Base-by-base conservation (phyloP, 1,140 invertebrate genomes). In the Drosophila pruinosa region DNA sequence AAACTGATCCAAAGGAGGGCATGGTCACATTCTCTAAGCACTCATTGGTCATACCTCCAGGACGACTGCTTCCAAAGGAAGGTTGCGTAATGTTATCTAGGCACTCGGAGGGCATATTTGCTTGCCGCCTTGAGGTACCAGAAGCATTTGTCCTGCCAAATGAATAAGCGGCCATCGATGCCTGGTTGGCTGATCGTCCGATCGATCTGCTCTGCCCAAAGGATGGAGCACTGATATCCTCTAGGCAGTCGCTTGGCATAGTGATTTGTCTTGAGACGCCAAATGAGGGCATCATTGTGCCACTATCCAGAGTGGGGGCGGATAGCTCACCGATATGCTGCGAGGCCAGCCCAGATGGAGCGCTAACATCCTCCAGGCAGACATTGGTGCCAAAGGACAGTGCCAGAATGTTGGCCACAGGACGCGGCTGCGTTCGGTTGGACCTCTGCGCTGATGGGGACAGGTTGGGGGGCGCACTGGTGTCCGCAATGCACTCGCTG, bases 401-500 rank as follows among this genome's bases (percentile, higher is more conserved):
- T 10, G 34, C 59, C 7, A 52, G 4, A 4, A 48, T 39, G 24
- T 57, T 41, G 6, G 17, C 38, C 10, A 38, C 38, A 5, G 41
- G 22, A 6, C 48, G 61, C 43, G 59, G 38, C 0, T 43, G 45
- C 15, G 31, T n/a, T 39, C 28, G 17, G 10, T 7, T 12, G 4
- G n/a, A n/a, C 19, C 50, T 22, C 2, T 22, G 36, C 15, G 5
- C 1, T 0, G 39, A 36, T 3, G 12, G 26, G 1, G 12, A 38
- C n/a, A 67, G 50, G 7, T 10, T 31, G 0, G 56, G 34, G 0
- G 76, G 75, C 15, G 53, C 72, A 12, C 36, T 47, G 1, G 63
- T 43, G 6, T 80, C 68, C 1, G 59, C 24, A 14, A 81, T 12
- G 8, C 45, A 65, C 17, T 77, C 78, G n/a, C 39, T 47, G 4